Percentiles rank a stretch among this genome's conserved stretches.
Conservation (phyloP, 2,113 vertebrate genomes). For the Cavia porcellus region DNA sequence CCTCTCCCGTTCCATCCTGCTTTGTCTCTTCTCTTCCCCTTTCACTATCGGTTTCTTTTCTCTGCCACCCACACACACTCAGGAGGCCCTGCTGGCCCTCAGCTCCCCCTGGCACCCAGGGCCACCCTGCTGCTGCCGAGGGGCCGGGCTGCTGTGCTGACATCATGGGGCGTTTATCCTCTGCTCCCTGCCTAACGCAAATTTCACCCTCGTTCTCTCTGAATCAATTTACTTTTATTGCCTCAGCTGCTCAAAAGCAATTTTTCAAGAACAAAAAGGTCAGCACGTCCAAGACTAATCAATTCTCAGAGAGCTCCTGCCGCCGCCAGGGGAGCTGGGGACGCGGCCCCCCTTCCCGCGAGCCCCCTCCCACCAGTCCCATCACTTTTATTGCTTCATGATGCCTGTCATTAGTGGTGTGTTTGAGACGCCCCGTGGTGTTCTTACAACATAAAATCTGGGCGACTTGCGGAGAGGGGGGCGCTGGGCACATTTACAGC, state of each 20-base stretch:
- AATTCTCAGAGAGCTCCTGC: slow-evolving; percentile 55
- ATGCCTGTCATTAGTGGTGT: slow-evolving; percentile 72
- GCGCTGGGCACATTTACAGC: neutral
- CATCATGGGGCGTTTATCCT: slow-evolving; percentile 30
- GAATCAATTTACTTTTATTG: slow-evolving; percentile 81
- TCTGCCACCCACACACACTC: neutral
- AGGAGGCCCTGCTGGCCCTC: neutral
- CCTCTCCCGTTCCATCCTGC: rapidly evolving
- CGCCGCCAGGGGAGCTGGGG: neutral
- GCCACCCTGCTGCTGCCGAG: neutral
- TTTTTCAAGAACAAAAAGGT: slow-evolving; percentile 79
- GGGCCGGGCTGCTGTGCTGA: neutral
- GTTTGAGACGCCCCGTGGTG: slow-evolving; percentile 59
- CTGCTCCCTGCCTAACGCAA: slow-evolving; percentile 67
- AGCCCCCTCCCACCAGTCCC: slow-evolving; percentile 15
- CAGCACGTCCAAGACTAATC: slow-evolving; percentile 64
- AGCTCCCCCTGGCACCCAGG: neutral
- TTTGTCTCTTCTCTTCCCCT: rapidly evolving
- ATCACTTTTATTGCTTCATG: slow-evolving; percentile 63
- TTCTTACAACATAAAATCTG: slow-evolving; percentile 70
- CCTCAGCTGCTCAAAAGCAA: slow-evolving; percentile 72
- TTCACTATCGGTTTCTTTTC: neutral
- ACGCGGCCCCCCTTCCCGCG: neutral
- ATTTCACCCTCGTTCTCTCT: slow-evolving; percentile 71
- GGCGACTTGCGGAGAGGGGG: neutral